A percentile compares a stretch with the other conserved stretches of the same genome.
These are phyloP conservation scores for Tricholauxania praeusta DNA, from an alignment of 2,888 invertebrate genomes.

Conservation along the genomic window DNA sequence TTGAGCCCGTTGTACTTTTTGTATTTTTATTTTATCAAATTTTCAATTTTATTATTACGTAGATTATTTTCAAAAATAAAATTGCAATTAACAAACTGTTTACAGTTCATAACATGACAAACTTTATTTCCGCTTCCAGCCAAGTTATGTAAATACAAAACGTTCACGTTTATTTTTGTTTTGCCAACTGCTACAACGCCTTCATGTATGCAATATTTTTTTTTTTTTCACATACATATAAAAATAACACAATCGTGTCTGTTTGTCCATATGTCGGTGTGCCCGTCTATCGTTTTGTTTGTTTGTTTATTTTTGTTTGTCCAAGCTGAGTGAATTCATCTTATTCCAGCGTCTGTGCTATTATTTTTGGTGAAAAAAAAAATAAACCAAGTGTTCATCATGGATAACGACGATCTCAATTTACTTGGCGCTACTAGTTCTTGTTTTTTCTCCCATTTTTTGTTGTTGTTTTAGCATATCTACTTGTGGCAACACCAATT, in stretches of 20 bases:
- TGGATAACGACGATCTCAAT: slow-evolving; percentile 15
- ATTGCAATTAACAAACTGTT: background rate
- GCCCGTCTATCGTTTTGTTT: background rate
- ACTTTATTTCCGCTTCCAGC: slow-evolving; percentile 5
- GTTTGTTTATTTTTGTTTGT: slow-evolving; percentile 36
- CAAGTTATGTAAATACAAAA: background rate
- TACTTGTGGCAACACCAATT: background rate
- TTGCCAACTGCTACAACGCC: slow-evolving; percentile 27
- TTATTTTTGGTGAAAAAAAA: slow-evolving; percentile 31
- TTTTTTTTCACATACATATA: slow-evolving; percentile 7
- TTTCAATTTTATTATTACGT: too few relatives aligned
- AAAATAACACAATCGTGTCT: slow-evolving; percentile 1
- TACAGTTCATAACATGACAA: background rate
- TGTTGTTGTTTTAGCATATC: background rate
- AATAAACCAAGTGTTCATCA: slow-evolving; percentile 13
- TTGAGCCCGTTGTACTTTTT: slow-evolving; percentile 67
- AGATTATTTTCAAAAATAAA: too few relatives aligned
- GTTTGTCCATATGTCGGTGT: slow-evolving; percentile 21
- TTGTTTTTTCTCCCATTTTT: background rate
- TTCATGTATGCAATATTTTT: slow-evolving; percentile 13
- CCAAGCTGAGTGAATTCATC: slow-evolving; percentile 23
- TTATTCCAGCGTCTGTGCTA: slow-evolving; percentile 17
- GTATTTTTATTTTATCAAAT: too few relatives aligned
- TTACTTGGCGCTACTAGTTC: background rate
- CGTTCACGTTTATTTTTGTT: slow-evolving; percentile 16